Conservation (phyloP, 2,113 vertebrate genomes). For the Grantiella picta region DNA sequence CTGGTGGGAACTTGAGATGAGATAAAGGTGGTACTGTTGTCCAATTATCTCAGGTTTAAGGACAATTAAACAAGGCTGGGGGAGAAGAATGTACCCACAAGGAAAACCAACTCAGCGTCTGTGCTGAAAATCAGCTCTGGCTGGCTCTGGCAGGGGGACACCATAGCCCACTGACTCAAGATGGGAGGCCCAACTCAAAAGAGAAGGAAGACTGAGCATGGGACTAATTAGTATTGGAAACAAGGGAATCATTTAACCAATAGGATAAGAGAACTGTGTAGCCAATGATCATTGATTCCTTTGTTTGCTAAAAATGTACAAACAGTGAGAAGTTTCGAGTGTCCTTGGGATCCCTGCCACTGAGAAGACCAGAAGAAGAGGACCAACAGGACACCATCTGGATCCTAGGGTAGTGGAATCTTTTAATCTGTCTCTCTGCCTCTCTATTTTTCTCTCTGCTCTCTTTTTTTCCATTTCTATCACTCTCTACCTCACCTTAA, state of each 20-base stretch:
- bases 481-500: not conserved
- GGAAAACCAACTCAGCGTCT: not conserved
- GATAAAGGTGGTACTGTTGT: not conserved
- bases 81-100: not conserved
- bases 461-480: not conserved
- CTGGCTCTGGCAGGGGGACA: not conserved
- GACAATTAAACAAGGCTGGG: not conserved
- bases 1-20: no score
- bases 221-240: not conserved
- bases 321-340: not conserved
- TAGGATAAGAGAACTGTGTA: not conserved
- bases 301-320: not conserved
- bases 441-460: not conserved
- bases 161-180: not conserved
- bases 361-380: not conserved
- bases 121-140: not conserved
- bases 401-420: not conserved
- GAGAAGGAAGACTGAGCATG: not conserved
- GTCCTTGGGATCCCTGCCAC: not conserved
- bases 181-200: not conserved
- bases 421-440: not conserved
- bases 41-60: not conserved
- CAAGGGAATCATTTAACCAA: rapidly evolving
- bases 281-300: not conserved
- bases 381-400: rapidly evolving